Percentiles rank a stretch among this genome's conserved stretches.
These are phyloP conservation scores for Brachionus asplanchnoidis DNA, from an alignment of 1,140 invertebrate genomes.

Conservation along the genomic window DNA sequence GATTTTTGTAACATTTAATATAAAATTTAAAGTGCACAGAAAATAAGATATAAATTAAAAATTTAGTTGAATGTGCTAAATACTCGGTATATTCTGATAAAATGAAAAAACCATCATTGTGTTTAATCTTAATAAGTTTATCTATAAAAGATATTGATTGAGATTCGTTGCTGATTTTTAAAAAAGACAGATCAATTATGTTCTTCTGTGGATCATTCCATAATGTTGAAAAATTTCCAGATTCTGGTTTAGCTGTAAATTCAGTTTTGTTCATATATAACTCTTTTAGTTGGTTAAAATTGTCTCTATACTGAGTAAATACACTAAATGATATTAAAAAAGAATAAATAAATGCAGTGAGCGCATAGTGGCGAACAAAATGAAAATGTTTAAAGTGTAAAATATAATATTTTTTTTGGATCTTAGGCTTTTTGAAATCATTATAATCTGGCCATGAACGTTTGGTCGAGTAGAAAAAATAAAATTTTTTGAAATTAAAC, in stretches of 20 bases:
- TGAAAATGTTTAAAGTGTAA: constrained; percentile 27
- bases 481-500: neutral
- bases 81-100: constrained; percentile 4
- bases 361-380: constrained; percentile 15
- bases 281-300: neutral
- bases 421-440: neutral
- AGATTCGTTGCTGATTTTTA: neutral
- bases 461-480: constrained; percentile 1
- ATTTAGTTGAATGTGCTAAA: constrained; percentile 24
- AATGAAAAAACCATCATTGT: neutral
- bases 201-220: neutral
- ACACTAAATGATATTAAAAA: neutral
- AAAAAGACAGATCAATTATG: neutral
- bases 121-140: neutral
- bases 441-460: neutral
- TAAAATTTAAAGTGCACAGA: constrained; percentile 31
- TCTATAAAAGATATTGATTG: neutral
- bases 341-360: neutral
- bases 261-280: neutral
- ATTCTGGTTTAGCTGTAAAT: neutral
- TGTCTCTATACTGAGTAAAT: neutral
- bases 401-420: neutral
- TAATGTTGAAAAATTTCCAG: neutral
- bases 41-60: constrained; percentile 7
- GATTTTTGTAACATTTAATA: neutral